These are phyloP conservation scores for Drosophila nannoptera DNA, from an alignment of 1,140 invertebrate species.

Conservation along the genomic window DNA sequence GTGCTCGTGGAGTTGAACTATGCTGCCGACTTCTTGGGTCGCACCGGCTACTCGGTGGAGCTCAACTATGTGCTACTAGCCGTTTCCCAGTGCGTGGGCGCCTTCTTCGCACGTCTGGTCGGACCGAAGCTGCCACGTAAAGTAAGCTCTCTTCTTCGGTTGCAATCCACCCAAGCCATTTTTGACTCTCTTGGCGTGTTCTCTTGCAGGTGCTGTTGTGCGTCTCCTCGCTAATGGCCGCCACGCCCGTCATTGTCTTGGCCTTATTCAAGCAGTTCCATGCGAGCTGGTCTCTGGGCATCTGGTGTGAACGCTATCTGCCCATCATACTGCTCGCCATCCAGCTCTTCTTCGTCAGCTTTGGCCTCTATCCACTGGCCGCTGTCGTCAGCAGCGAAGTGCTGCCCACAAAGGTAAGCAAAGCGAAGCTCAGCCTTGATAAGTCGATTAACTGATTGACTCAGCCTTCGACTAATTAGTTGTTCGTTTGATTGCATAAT, in stretches of 20 bases:
- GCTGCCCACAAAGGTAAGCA: conserved; percentile 65
- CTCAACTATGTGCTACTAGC: conserved; percentile 54
- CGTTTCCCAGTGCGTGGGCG: conserved; percentile 49
- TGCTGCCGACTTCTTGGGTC: conserved; percentile 55
- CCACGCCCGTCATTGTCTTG: conserved; percentile 41
- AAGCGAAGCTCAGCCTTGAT: neutral
- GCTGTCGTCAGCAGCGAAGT: conserved; percentile 66
- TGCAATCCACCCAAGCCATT: neutral
- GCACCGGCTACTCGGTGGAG: conserved; percentile 51
- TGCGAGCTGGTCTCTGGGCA: conserved; percentile 20
- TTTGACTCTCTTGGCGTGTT: neutral
- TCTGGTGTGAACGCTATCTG: conserved; percentile 39
- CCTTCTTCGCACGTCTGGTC: conserved; percentile 42
- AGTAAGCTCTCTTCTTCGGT: conserved; percentile 15
- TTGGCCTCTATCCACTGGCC: conserved; percentile 61
- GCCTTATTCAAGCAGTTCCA: conserved; percentile 58
- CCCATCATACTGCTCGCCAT: conserved; percentile 54
- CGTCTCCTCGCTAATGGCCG: conserved; percentile 57
- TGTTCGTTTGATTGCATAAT: neutral
- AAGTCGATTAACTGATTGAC: neutral
- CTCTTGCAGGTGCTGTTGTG: conserved; percentile 50
- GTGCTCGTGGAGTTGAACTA: conserved; percentile 64
- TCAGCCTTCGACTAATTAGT: no score
- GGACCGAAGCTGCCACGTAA: conserved; percentile 56
- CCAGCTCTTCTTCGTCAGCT: conserved; percentile 60